Conservation (phyloP, 1,140 invertebrate genomes). For the Bombus pyrosoma region DNA sequence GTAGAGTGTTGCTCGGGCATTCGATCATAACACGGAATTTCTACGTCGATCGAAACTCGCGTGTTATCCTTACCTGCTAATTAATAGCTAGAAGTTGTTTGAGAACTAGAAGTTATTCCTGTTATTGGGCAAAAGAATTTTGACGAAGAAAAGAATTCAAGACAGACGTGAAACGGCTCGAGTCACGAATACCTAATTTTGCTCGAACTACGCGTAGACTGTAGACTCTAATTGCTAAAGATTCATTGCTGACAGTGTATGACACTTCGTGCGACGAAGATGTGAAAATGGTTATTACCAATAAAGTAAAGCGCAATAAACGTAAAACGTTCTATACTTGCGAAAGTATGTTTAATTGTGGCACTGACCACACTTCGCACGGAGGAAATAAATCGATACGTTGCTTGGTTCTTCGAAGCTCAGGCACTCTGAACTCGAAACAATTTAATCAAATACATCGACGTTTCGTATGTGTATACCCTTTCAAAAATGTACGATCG, state of each 20-base stretch:
- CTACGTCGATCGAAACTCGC: slow-evolving; percentile 38
- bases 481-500: neutral
- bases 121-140: neutral
- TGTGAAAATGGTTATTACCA: neutral
- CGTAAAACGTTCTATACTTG: neutral
- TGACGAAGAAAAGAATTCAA: neutral
- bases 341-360: neutral
- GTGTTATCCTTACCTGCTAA: slow-evolving; percentile 10
- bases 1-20: neutral
- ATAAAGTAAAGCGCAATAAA: neutral
- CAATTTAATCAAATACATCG: slow-evolving; percentile 1
- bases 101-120: neutral
- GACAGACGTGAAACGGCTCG: neutral
- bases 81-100: slow-evolving; percentile 10
- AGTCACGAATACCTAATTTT: slow-evolving; percentile 20
- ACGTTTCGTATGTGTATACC: too few species aligned
- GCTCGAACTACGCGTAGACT: too few species aligned
- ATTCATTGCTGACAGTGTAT: neutral
- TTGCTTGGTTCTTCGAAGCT: slow-evolving; percentile 1
- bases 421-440: slow-evolving; percentile 15
- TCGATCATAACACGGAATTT: neutral
- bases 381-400: slow-evolving; percentile 42
- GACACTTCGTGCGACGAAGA: neutral
- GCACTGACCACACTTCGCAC: slow-evolving; percentile 16
- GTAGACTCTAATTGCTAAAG: neutral